phyloP scores from a whole-genome alignment of 2,113 vertebrate species.

The Porphyrio hochstetteri region DNA sequence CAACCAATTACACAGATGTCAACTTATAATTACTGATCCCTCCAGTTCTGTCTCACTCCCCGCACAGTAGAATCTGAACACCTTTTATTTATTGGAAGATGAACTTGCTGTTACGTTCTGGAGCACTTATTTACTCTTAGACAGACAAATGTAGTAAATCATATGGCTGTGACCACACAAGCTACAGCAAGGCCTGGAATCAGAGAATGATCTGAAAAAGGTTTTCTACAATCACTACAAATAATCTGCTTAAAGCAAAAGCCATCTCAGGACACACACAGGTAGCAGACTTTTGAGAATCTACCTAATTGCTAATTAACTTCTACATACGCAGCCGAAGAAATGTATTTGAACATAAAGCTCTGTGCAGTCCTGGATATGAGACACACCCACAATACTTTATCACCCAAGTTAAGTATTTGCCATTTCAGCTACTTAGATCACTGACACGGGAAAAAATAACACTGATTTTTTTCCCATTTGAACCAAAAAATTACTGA shows the following conservation, averaged over 20 bases:
- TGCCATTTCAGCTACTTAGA: neutral
- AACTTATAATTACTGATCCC: neutral
- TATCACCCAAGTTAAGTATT: neutral
- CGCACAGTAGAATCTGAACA: neutral
- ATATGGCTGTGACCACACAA: neutral
- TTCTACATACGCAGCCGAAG: neutral
- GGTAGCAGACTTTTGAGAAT: neutral
- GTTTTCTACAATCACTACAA: neutral
- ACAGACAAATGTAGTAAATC: neutral
- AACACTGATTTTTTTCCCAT: neutral
- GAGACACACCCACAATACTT: neutral
- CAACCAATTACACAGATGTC: no score
- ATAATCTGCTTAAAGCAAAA: neutral
- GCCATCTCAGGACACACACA: neutral
- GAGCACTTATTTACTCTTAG: neutral
- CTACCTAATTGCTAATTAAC: neutral
- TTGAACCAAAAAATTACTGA: neutral
- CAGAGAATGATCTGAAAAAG: neutral
- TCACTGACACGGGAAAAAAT: rapidly evolving
- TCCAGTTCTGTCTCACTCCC: neutral
- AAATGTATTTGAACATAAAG: neutral
- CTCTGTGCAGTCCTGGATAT: neutral
- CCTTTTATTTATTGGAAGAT: neutral
- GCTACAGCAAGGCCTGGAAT: neutral
- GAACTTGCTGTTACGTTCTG: neutral